Evolutionary conservation across 1,140 invertebrate species (phyloP).

Genomic region (Ips nitidus): DNA sequence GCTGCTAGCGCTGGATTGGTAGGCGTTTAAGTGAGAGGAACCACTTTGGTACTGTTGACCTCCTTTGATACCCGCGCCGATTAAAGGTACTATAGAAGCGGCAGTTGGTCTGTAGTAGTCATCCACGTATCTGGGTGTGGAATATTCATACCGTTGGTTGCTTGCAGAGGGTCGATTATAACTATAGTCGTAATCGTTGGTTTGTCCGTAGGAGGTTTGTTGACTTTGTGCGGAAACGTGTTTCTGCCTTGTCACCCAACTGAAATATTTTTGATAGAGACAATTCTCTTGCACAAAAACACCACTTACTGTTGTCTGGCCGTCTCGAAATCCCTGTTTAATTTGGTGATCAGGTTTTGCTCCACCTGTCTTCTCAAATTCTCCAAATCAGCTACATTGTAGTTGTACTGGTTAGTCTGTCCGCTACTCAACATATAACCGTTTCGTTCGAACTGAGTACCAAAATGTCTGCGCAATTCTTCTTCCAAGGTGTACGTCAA

Average conservation of each 20-base stretch:
- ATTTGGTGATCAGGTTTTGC: slow-evolving; percentile 45
- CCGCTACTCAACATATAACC: slow-evolving; percentile 41
- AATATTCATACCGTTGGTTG: neutral
- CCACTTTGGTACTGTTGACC: slow-evolving; percentile 11
- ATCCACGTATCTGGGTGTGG: slow-evolving; percentile 8
- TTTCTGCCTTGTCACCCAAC: slow-evolving; percentile 16
- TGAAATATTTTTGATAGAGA: slow-evolving; percentile 10
- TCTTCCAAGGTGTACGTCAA: slow-evolving; percentile 43
- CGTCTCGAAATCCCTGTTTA: slow-evolving; percentile 40
- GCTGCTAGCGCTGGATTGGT: slow-evolving; percentile 9
- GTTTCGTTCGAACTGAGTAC: slow-evolving; percentile 39
- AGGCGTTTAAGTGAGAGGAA: slow-evolving; percentile 9
- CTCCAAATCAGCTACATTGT: slow-evolving; percentile 43
- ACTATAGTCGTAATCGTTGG: slow-evolving; percentile 2
- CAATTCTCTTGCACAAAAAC: neutral
- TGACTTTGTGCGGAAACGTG: slow-evolving; percentile 10
- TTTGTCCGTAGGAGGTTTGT: slow-evolving; percentile 10
- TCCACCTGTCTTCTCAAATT: slow-evolving; percentile 46
- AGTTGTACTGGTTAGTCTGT: slow-evolving; percentile 41
- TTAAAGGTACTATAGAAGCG: slow-evolving; percentile 24
- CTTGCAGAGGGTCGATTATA: neutral
- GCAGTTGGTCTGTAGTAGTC: slow-evolving; percentile 18
- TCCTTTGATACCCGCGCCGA: slow-evolving; percentile 23
- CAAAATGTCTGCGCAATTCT: slow-evolving; percentile 43
- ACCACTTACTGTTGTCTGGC: slow-evolving; percentile 23